These are phyloP conservation scores for Megaptera novaeangliae DNA, from an alignment of 2,113 vertebrate genomes.

Conservation along the genomic window DNA sequence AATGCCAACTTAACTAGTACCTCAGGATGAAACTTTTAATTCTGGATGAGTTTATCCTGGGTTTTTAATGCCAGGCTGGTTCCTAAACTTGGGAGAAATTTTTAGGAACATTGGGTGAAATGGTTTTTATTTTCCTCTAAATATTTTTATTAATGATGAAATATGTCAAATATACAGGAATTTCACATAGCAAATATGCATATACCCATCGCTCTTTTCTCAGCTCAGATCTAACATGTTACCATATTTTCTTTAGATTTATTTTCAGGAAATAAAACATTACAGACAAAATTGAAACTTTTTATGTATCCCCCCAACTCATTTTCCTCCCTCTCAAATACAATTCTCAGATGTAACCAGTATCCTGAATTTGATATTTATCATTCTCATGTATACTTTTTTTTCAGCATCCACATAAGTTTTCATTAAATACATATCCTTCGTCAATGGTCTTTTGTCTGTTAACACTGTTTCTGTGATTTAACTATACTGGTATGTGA, in stretches of 20 bases:
- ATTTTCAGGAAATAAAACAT: slow-evolving; percentile 13
- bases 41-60: not conserved
- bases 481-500: not conserved
- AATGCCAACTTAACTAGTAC: not conserved
- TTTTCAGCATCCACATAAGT: not conserved
- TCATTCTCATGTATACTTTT: not conserved
- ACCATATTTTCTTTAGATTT: slow-evolving; percentile 7
- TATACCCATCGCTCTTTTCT: not conserved
- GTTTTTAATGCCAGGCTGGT: not conserved
- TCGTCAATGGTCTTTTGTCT: not conserved
- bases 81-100: not conserved
- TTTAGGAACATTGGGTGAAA: not conserved
- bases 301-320: not conserved
- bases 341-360: not conserved
- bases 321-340: not conserved
- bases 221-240: not conserved
- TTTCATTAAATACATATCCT: not conserved
- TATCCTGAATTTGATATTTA: not conserved
- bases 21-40: not conserved
- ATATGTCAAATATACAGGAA: not conserved
- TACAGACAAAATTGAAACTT: not conserved
- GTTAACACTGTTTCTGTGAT: not conserved
- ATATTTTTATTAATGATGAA: slow-evolving; percentile 8
- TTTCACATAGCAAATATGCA: not conserved
- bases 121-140: not conserved